Evolutionary conservation across 2,113 vertebrate species (phyloP), one percentile per base, ranked within the genome.

Genomic region (Neofelis nebulosa): DNA sequence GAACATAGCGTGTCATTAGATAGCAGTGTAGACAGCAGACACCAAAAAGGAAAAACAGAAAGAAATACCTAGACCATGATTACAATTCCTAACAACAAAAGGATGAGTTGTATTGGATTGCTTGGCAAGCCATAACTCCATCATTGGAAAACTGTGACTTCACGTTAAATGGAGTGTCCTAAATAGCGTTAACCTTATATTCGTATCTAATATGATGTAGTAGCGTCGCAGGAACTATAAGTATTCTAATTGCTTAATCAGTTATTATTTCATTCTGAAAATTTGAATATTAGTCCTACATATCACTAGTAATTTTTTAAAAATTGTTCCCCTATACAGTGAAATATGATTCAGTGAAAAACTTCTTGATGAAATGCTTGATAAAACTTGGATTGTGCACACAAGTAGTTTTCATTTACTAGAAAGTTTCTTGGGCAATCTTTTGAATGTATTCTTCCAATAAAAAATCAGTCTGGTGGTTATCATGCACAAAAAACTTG

Each of bases 81-180:
- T 92, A 96, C 97, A 97, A 98, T 92, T 92, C 78, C 97, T 85
- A 86, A 71, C n/a, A 91, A 0, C 29, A 52, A 81, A 92, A n/a
- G 18, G 3, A 87, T 89, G 29, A 12, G 18, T 6, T 79, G 83
- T 11, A 41, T 12, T 6, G 0, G 2, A 25, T 45, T 97, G 41
- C 13, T 87, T 38, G 31, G 48, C 55, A 45, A 85, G 81, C 83
- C 0, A 33, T 50, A 89, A 52, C 14, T 97, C 9, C 73, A 89
- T 29, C 65, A 86, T 23, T 52, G 45, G 9, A 11, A 94, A 98
- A 25, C 19, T 78, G 45, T 94, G 38, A 55, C 1, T 55, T 65
- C 90, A 33, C 57, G 65, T 92, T 79, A 63, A 27, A 80, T 93
- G 29, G 38, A 89, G 12, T 81, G 23, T 78, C 27, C 52, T 84